Conservation (phyloP, 2,888 invertebrate species). For the Proisotoma minuta region DNA sequence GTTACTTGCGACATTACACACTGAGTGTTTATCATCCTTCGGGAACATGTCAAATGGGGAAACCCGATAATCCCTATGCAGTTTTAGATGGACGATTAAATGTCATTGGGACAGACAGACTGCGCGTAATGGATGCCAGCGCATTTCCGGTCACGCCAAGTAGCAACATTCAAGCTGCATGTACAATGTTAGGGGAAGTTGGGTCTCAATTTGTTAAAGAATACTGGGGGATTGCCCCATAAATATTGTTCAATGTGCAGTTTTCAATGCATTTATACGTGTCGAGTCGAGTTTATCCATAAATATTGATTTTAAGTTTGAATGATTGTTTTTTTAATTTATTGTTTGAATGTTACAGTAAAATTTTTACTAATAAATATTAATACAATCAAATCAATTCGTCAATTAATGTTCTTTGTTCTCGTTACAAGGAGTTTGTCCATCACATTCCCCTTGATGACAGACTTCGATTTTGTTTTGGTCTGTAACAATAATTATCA, state of each 20-base stretch:
- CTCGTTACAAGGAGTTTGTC: neutral
- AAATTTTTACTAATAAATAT: no score
- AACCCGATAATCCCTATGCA: constrained; percentile 8
- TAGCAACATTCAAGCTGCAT: constrained; percentile 25
- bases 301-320: no score
- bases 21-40: constrained; percentile 35
- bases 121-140: neutral
- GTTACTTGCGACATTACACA: constrained; percentile 31
- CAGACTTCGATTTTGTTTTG: neutral
- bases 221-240: constrained; percentile 33
- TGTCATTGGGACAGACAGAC: neutral
- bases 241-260: neutral
- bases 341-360: neutral
- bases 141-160: neutral
- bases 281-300: no score
- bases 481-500: neutral
- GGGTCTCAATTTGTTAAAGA: constrained; percentile 39
- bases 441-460: neutral
- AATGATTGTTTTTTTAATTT: neutral
- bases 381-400: no score
- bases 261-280: neutral
- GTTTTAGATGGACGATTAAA: constrained; percentile 24
- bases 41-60: constrained; percentile 30
- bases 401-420: neutral
- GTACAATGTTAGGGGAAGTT: constrained; percentile 39